phyloP scores from a whole-genome alignment of 1,140 invertebrate genomes.

The Sarcophaga peregrina region DNA sequence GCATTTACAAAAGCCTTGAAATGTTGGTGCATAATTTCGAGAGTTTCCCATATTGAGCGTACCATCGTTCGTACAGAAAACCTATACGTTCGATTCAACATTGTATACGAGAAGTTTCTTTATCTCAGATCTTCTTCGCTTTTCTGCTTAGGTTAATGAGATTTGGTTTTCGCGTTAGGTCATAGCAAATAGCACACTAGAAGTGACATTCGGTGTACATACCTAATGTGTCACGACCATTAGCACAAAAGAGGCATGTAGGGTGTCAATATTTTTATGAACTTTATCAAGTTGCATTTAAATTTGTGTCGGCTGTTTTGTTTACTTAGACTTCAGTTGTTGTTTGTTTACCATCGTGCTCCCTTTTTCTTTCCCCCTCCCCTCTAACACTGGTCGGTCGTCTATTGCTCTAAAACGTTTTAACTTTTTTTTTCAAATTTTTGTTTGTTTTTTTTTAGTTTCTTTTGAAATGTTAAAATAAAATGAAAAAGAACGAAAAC shows the following conservation, averaged over 20 bases:
- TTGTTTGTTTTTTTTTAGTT: background rate
- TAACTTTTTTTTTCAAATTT: background rate
- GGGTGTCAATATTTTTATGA: background rate
- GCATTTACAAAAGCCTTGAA: no score
- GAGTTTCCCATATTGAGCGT: no score
- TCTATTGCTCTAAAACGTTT: background rate
- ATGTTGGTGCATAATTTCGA: no score
- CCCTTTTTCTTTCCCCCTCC: background rate
- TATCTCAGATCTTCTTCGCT: no score
- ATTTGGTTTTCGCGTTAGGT: no score
- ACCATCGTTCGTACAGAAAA: no score
- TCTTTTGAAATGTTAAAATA: background rate
- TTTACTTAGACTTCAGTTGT: background rate
- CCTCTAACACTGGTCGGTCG: background rate
- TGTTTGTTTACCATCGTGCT: no score
- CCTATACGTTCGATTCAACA: no score
- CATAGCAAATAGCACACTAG: no score
- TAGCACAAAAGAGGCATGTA: background rate
- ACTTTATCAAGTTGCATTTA: slow-evolving; percentile 3
- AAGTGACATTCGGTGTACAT: no score
- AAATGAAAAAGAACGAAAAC: background rate
- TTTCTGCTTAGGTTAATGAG: no score
- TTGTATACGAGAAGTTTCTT: no score
- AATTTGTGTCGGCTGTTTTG: background rate
- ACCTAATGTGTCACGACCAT: background rate